These are phyloP conservation scores for Octodonta nipae DNA, from an alignment of 2,888 invertebrate genomes.

Conservation along the genomic window DNA sequence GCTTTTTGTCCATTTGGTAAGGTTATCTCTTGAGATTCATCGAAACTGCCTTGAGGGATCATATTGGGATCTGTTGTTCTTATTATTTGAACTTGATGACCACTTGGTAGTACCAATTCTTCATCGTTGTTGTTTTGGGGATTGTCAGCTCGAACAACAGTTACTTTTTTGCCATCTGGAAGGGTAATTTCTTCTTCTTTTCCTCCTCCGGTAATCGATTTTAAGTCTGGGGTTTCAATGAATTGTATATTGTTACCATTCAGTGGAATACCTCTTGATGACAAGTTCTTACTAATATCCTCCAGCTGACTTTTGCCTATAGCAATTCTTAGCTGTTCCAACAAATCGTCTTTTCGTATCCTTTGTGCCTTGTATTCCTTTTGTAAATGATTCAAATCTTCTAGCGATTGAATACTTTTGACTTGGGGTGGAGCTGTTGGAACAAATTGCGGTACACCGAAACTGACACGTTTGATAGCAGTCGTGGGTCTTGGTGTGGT, in stretches of 20 bases:
- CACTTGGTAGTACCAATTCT: conserved; percentile 42
- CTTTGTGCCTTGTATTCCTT: conserved; percentile 38
- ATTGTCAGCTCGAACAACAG: conserved; percentile 53
- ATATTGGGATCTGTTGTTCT: conserved; percentile 16
- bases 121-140: conserved; percentile 34
- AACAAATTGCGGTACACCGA: conserved; percentile 14
- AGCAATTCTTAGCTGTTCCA: conserved; percentile 62
- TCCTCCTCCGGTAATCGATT: conserved; percentile 15
- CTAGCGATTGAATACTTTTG: conserved; percentile 29
- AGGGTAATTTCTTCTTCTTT: conserved; percentile 39
- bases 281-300: conserved; percentile 53
- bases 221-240: too few relatives aligned
- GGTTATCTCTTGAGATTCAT: conserved; percentile 55
- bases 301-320: conserved; percentile 53
- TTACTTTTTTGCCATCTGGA: conserved; percentile 59
- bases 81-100: conserved; percentile 58
- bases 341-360: conserved; percentile 54
- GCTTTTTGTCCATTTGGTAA: conserved; percentile 59
- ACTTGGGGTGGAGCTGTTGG: conserved; percentile 42
- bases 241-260: conserved; percentile 67
- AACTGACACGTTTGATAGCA: conserved; percentile 22
- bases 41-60: conserved; percentile 23
- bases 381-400: conserved; percentile 31
- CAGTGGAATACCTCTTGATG: conserved; percentile 59
- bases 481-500: conserved; percentile 51